A percentile compares a stretch with the other conserved stretches of the same genome.
Evolutionary conservation across 1,140 invertebrate species (phyloP).

Genomic region (Oedothorax gibbosus): DNA sequence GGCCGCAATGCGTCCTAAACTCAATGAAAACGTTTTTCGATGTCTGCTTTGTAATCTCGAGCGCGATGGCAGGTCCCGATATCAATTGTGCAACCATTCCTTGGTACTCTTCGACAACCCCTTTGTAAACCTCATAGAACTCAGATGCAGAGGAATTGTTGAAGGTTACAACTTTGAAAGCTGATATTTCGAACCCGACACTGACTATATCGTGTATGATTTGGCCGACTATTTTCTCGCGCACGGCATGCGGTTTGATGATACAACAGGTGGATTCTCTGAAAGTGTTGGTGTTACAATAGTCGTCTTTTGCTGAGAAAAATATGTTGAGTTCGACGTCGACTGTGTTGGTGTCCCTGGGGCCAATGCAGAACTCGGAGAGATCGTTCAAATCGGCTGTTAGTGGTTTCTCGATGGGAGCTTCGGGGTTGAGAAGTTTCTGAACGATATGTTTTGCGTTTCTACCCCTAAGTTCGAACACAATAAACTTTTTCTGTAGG

Average conservation of each 20-base stretch:
- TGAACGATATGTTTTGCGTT: slow-evolving; percentile 48
- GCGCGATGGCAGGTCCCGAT: slow-evolving; percentile 84
- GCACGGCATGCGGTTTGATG: slow-evolving; percentile 91
- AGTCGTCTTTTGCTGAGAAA: slow-evolving; percentile 72
- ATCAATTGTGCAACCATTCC: slow-evolving; percentile 84
- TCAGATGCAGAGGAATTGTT: slow-evolving; percentile 76
- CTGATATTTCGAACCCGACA: slow-evolving; percentile 81
- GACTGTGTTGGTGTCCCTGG: slow-evolving; percentile 26
- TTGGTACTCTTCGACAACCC: slow-evolving; percentile 87
- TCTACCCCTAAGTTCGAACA: slow-evolving; percentile 61
- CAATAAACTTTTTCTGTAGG: slow-evolving; percentile 19
- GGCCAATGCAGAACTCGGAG: slow-evolving; percentile 16
- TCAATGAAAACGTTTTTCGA: slow-evolving; percentile 74
- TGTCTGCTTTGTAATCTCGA: slow-evolving; percentile 81
- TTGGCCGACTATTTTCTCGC: slow-evolving; percentile 77
- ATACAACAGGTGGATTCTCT: slow-evolving; percentile 84
- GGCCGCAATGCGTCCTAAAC: slow-evolving; percentile 88
- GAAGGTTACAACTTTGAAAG: slow-evolving; percentile 75
- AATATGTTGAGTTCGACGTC: slow-evolving; percentile 75
- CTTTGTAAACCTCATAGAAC: slow-evolving; percentile 94
- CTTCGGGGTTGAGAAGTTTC: slow-evolving; percentile 40
- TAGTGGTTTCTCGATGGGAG: slow-evolving; percentile 10
- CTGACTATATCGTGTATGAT: slow-evolving; percentile 82
- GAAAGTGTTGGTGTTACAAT: slow-evolving; percentile 74
- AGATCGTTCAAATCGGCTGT: slow-evolving; percentile 7